phyloP scores from a whole-genome alignment of 2,888 invertebrate genomes.

The Gortyna flavago region DNA sequence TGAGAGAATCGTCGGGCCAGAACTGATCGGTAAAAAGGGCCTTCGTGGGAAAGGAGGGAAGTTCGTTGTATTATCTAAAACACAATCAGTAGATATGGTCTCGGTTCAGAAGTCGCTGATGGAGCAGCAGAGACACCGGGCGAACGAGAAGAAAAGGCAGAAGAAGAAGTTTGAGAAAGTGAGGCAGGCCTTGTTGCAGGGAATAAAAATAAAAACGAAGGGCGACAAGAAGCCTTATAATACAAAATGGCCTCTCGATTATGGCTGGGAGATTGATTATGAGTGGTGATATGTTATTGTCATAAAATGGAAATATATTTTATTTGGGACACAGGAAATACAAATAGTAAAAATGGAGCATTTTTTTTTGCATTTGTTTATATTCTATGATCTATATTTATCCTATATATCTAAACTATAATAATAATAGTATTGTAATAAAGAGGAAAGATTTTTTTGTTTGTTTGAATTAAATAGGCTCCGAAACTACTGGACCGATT shows the following conservation, averaged over 20 bases:
- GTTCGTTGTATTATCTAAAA: rapidly evolving
- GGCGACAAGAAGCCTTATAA: not conserved
- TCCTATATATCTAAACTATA: too few relatives aligned
- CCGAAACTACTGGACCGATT: too few relatives aligned
- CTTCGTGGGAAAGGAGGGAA: rapidly evolving
- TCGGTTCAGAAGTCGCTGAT: rapidly evolving
- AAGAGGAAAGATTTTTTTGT: too few relatives aligned
- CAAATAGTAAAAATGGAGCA: too few relatives aligned
- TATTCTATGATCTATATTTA: too few relatives aligned
- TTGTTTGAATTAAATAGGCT: too few relatives aligned
- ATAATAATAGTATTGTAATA: too few relatives aligned
- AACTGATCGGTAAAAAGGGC: rapidly evolving
- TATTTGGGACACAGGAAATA: too few relatives aligned
- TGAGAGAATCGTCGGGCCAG: rapidly evolving
- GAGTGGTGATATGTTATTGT: slow-evolving; percentile 50
- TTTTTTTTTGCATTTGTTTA: too few relatives aligned
- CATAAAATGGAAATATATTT: too few relatives aligned
- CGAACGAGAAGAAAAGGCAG: not conserved
- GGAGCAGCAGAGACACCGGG: rapidly evolving
- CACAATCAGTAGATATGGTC: rapidly evolving
- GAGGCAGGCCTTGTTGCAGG: slow-evolving; percentile 1
- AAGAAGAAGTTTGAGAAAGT: not conserved
- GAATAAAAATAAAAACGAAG: rapidly evolving
- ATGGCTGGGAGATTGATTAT: slow-evolving; percentile 74
- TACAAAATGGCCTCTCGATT: slow-evolving; percentile 67